Evolutionary conservation across 2,888 invertebrate species (phyloP), one percentile per base, ranked within the genome.

Genomic region (Noctua pronuba): DNA sequence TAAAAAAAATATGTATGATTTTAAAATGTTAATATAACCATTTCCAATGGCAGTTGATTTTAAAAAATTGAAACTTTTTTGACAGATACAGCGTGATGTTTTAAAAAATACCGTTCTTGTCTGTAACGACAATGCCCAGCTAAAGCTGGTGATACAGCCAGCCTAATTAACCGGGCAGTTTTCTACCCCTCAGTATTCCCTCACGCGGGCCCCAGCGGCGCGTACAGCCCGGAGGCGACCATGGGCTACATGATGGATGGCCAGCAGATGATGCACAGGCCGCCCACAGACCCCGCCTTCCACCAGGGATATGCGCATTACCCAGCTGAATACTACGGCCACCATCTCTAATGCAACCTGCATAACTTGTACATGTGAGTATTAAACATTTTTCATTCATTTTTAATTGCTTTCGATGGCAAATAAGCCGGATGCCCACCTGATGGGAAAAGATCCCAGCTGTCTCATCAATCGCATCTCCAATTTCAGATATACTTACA

Each of bases 201-300:
- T 91, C 98, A 98, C 97, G 98, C 99, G 97, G 99, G 99, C 96
- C 99, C 99, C 92, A 99, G 99, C 97, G 99, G 99, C 92, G 98
- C 98, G 88, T 99, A 99, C 97, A 99, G 99, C 97, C 99, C 99
- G 90, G 99, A 99, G 96, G 99, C 98, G 92, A 98, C 98, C 94
- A 99, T 99, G 98, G 99, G 99, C 96, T 99, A 99, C 97, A 99
- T 99, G 98, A 99, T 99, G 99, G 99, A 99, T 97, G 98, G 99
- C 92, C 99, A 99, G 97, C 99, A 99, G 97, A 99, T 99, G 99
- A 99, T 99, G 98, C 99, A 99, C 97, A 98, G 99, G 97, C 98
- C 99, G 93, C 99, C 99, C 90, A 98, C 98, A 91, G 99, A 99
- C 97, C 98, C 99, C 81, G 98, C 98, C 97, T 99, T 99, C 98